Evolutionary conservation across 1,140 invertebrate genomes (phyloP), one percentile per base, ranked within the genome.

Genomic region (Orius laevigatus): DNA sequence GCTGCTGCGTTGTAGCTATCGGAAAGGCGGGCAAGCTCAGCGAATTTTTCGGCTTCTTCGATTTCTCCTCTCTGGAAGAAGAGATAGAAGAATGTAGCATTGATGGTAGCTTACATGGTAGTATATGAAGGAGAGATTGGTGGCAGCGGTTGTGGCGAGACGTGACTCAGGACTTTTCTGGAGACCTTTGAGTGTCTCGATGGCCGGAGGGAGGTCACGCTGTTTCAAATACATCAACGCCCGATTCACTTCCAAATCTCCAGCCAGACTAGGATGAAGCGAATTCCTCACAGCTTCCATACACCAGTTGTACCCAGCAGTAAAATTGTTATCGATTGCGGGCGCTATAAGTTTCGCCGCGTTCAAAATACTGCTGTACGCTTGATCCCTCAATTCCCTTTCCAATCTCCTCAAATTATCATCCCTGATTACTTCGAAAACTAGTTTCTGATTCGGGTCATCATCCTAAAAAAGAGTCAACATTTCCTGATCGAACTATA

Each of bases 231-330:
- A 88, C 60, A 89, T 86, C 42, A 92, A 76, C 0, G 89, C 90
- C 66, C 93, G 94, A 61, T 90, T 92, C 50, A 96, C 86, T 67
- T 95, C 89, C 46, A 95, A 67, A 64, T 93, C 88, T 56, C 83
- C 81, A 12, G 88, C 85, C 25, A 94, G 60, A 54, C 75, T 70
- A 8, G 78, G 69, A 58, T 87, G 84, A 25, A 78, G 77, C 1
- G 84, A 88, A 36, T 65, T 66, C 63, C 84, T 85, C 38, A 94
- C 86, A 41, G 76, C 67, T 55, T 81, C 76, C 12, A 84, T 74
- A 60, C 79, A 86, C 82, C 78, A 78, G 53, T 75, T 73, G 56
- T 77, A 76, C 15, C 74, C 88, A 59, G 74, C 73, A 55, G 78
- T 76, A 62, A 88, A 85, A 39, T 74, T 76, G 44, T 76, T 72